A percentile compares a stretch with the other conserved stretches of the same genome.
These are phyloP conservation scores for Urocolius indicus DNA, from an alignment of 2,113 vertebrate genomes.

Conservation along the genomic window DNA sequence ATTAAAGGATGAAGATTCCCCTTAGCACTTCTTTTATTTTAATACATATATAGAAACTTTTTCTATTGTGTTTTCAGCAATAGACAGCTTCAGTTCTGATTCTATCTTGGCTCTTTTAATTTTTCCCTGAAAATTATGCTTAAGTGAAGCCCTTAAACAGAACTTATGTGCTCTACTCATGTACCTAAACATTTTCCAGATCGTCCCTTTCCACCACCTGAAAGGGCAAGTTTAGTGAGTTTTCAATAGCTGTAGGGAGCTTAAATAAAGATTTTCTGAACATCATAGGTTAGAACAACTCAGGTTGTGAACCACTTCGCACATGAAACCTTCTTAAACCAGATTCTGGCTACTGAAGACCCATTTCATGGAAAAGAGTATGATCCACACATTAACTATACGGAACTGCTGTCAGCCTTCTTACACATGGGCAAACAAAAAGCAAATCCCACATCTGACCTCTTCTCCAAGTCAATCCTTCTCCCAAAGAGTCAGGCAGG, in stretches of 20 bases:
- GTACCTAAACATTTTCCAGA: background rate
- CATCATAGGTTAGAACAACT: fast-evolving
- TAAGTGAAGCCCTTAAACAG: background rate
- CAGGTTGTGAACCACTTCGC: background rate
- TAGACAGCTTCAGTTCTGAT: no score
- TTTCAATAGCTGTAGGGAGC: background rate
- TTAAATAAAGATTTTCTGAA: background rate
- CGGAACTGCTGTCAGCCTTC: background rate
- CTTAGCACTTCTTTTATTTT: no score
- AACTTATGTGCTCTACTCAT: background rate
- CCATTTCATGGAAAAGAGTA: background rate
- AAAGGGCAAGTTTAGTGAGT: background rate
- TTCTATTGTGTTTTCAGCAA: no score
- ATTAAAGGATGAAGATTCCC: no score
- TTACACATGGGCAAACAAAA: background rate
- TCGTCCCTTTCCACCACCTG: background rate
- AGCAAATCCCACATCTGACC: background rate
- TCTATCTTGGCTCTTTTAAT: no score
- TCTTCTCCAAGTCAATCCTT: background rate
- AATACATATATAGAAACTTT: no score
- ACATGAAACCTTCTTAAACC: background rate
- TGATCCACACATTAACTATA: background rate
- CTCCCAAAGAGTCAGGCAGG: no score
- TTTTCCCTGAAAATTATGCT: no score
- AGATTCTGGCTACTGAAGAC: background rate